phyloP scores from a whole-genome alignment of 1,140 invertebrate genomes.

The Elysia chlorotica region DNA sequence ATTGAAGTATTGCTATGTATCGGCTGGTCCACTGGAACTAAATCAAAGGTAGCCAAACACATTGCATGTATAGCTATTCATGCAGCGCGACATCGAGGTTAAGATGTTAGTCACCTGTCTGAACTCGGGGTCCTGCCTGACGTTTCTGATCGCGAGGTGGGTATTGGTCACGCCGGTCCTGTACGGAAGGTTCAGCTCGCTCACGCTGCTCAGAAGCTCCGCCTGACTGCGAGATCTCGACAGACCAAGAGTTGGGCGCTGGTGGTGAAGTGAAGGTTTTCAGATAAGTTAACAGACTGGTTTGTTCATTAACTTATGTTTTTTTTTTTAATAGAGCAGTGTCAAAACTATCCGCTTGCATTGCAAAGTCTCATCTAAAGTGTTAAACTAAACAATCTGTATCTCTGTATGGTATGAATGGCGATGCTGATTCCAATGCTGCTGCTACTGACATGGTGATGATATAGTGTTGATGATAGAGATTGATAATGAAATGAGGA shows the following conservation, averaged over 20 bases:
- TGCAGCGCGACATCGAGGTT: no score
- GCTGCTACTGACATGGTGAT: not conserved
- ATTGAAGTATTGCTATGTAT: no score
- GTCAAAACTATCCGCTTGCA: not conserved
- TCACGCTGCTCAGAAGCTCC: constrained; percentile 32
- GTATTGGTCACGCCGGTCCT: constrained; percentile 49
- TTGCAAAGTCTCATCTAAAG: no score
- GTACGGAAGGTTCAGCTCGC: constrained; percentile 33
- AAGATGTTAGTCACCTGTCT: constrained; percentile 8
- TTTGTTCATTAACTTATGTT: not conserved
- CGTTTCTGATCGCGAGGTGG: constrained; percentile 41
- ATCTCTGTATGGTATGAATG: not conserved
- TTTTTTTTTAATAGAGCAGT: not conserved
- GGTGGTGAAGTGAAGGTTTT: not conserved
- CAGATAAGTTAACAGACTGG: not conserved
- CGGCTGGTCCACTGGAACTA: no score
- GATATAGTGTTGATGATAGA: no score
- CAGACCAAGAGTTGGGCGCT: constrained; percentile 27
- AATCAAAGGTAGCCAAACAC: no score
- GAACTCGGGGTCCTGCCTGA: constrained; percentile 31
- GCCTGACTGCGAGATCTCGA: constrained; percentile 32
- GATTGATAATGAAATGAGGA: no score
- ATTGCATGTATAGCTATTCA: no score
- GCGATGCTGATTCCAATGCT: not conserved
- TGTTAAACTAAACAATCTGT: not conserved